Evolutionary conservation across 2,888 invertebrate species (phyloP), one percentile per base, ranked within the genome.

Genomic region (Phania funesta): DNA sequence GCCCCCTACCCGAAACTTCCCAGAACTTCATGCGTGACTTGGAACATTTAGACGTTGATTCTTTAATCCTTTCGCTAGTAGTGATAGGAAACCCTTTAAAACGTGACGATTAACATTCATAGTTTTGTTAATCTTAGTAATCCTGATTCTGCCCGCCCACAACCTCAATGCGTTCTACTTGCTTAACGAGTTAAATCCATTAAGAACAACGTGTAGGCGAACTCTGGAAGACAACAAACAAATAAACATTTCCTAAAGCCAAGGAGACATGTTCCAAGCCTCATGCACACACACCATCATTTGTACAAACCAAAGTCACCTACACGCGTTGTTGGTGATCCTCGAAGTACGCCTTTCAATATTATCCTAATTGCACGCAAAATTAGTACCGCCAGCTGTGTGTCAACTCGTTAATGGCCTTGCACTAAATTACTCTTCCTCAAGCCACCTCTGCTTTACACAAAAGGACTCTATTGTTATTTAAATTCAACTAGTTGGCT

Each of bases 351-450:
- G 84, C 83, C 79, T 48, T 60, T 81, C 62, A 64, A 81, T 73
- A 60, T 82, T 71, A 56, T 74, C 62, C 79, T 84, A 84, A 84
- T 84, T 84, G 83, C 81, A 68, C 74, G 64, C 62, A 76, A 73
- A 71, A 74, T 64, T 70, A 68, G 44, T 60, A 50, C 65, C 78
- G 64, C 81, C 80, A 74, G 71, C 81, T 81, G 80, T 62, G 70
- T 77, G 64, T 78, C 82, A 75, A 73, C 79, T 71, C 44, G 52
- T 73, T 80, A 70, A 73, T 52, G 73, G 52, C 80, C 78, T 80
- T 83, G 76, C 64, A 65, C 20, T 60, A 44, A 77, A 82, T 52
- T 58, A 41, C 74, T 26, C 26, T 65, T 29, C 62, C 56, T 64
- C 74, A 68, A 41, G 46, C 41, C 29, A 62, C 62, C 48, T 44